These are phyloP conservation scores for Hydractinia echinata DNA, from an alignment of 30 jellyfish, hydroid and myxozoan species.

Conservation along the genomic window DNA sequence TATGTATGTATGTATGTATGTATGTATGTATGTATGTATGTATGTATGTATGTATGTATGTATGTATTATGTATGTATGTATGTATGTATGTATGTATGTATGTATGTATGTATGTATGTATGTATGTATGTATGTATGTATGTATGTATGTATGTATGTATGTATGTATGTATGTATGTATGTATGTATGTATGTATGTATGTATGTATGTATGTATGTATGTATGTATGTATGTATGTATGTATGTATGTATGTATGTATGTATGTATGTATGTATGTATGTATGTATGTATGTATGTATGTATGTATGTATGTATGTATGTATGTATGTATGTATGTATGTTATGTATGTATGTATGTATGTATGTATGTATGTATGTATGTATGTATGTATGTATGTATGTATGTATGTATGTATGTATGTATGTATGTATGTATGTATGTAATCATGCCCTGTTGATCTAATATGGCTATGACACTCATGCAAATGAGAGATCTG, in stretches of 20 bases:
- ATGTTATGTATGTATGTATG: too few species aligned
- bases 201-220: too few species aligned
- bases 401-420: constrained; percentile 9
- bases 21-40: too few species aligned
- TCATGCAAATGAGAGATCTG: too few species aligned
- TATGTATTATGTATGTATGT: too few species aligned
- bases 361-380: constrained; percentile 9
- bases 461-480: not conserved
- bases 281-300: constrained; percentile 2
- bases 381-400: constrained; percentile 9
- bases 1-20: too few species aligned
- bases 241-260: too few species aligned
- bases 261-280: too few species aligned
- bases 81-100: not conserved
- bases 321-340: constrained; percentile 10
- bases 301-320: constrained; percentile 9
- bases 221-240: too few species aligned
- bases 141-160: not conserved
- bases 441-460: too few species aligned
- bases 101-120: not conserved
- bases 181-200: too few species aligned
- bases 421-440: constrained; percentile 11
- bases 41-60: too few species aligned
- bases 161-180: not conserved
- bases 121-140: not conserved